Percentiles rank a stretch among this genome's conserved stretches.
Conservation (phyloP, 2,888 invertebrate genomes). For the Adela reaumurella region DNA sequence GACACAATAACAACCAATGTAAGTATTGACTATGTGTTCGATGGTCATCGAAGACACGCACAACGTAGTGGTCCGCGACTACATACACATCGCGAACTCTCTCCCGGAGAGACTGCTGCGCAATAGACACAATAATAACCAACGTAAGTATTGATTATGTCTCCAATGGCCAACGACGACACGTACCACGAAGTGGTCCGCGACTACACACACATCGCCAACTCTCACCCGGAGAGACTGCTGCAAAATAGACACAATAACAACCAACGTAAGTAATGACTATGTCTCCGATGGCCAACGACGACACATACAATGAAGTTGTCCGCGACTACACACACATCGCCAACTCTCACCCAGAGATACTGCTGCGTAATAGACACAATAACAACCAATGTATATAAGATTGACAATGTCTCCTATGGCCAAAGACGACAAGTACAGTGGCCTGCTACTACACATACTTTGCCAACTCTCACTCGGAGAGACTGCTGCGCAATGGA, state of each 20-base stretch:
- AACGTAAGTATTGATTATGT: too few species aligned
- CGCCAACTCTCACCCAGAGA: slow-evolving; percentile 76
- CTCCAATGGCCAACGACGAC: slow-evolving; percentile 77
- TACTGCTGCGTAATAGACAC: slow-evolving; percentile 42
- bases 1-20: too few species aligned
- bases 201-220: slow-evolving; percentile 83
- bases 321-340: slow-evolving; percentile 87
- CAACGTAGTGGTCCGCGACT: slow-evolving; percentile 92
- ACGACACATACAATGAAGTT: slow-evolving; percentile 88
- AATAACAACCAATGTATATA: too few species aligned
- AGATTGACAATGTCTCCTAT: too few species aligned
- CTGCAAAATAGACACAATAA: too few species aligned
- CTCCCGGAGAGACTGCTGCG: too few species aligned
- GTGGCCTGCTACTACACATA: slow-evolving; percentile 90
- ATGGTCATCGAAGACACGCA: slow-evolving; percentile 68
- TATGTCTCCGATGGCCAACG: too few species aligned
- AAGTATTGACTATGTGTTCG: too few species aligned
- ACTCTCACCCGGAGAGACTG: too few species aligned
- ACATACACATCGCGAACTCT: slow-evolving; percentile 77
- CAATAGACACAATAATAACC: too few species aligned
- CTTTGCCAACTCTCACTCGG: slow-evolving; percentile 76
- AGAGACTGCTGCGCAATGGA: too few species aligned
- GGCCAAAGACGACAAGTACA: slow-evolving; percentile 73
- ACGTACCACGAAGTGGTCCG: slow-evolving; percentile 90
- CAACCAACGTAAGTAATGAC: too few species aligned